These are phyloP conservation scores for Sepioteuthis lessoniana DNA, from an alignment of 2,888 invertebrate genomes.

Conservation along the genomic window DNA sequence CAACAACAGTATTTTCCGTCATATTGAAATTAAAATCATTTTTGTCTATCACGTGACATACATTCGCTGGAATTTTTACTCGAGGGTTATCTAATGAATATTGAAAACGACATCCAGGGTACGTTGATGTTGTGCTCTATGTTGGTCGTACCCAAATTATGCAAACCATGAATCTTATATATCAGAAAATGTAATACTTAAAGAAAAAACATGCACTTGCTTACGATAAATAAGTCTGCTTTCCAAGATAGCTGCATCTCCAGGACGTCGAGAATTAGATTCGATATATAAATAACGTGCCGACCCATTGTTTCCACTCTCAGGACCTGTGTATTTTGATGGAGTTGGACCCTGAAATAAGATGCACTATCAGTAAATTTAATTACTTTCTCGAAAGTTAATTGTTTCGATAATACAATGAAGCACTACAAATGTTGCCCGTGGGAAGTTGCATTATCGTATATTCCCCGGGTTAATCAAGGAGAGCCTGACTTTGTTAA, in stretches of 20 bases:
- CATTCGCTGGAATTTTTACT: no score
- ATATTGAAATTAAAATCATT: no score
- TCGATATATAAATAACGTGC: background rate
- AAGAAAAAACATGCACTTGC: background rate
- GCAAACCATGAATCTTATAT: no score
- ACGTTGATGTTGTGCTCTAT: no score
- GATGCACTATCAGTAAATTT: background rate
- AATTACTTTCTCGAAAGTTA: background rate
- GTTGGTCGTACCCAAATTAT: no score
- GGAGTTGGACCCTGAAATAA: background rate
- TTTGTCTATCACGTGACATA: no score
- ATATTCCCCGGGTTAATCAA: background rate
- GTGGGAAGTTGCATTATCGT: background rate
- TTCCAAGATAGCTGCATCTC: background rate
- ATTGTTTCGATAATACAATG: background rate
- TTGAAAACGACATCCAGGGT: no score
- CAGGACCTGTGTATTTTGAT: background rate
- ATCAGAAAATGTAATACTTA: background rate
- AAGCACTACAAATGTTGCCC: background rate
- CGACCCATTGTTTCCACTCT: background rate
- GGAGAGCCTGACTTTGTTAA: background rate
- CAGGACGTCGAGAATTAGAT: background rate
- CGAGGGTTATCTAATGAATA: no score
- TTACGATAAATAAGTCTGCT: background rate
- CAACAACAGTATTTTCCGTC: no score